Evolutionary conservation across 2,888 invertebrate species (phyloP).

Genomic region (Anthrax anthrax): DNA sequence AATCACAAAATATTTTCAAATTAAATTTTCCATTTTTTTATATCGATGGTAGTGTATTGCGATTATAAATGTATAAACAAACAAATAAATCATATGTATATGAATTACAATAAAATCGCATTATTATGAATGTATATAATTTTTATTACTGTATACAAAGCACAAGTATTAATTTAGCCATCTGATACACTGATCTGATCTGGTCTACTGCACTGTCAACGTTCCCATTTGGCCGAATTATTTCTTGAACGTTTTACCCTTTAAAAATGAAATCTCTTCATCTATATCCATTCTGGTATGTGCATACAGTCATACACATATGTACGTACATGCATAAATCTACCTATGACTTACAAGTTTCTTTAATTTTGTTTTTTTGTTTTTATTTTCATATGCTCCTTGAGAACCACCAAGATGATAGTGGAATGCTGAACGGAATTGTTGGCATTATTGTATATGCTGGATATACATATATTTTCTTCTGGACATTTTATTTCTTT

Average conservation of each 20-base stretch:
- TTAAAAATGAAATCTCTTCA: not conserved
- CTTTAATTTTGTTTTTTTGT: not conserved
- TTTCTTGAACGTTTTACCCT: not conserved
- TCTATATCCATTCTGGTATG: not conserved
- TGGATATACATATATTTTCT: not conserved
- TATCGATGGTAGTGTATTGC: too few species aligned
- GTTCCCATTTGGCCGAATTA: slow-evolving; percentile 7
- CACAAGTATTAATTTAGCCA: too few species aligned
- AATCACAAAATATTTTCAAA: too few species aligned
- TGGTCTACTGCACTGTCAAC: not conserved
- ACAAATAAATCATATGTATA: too few species aligned
- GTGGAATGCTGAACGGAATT: not conserved
- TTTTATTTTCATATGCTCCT: not conserved
- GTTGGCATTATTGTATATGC: not conserved
- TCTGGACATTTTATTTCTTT: too few species aligned
- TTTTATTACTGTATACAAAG: too few species aligned
- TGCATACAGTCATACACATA: too few species aligned
- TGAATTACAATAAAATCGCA: too few species aligned
- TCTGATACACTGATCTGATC: not conserved
- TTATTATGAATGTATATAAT: too few species aligned
- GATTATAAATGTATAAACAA: too few species aligned
- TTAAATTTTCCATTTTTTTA: too few species aligned
- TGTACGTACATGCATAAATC: too few species aligned
- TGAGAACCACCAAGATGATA: not conserved
- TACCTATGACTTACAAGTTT: not conserved